Base-by-base conservation (phyloP, 2,113 vertebrate species). In the Oryzias javanicus region DNA sequence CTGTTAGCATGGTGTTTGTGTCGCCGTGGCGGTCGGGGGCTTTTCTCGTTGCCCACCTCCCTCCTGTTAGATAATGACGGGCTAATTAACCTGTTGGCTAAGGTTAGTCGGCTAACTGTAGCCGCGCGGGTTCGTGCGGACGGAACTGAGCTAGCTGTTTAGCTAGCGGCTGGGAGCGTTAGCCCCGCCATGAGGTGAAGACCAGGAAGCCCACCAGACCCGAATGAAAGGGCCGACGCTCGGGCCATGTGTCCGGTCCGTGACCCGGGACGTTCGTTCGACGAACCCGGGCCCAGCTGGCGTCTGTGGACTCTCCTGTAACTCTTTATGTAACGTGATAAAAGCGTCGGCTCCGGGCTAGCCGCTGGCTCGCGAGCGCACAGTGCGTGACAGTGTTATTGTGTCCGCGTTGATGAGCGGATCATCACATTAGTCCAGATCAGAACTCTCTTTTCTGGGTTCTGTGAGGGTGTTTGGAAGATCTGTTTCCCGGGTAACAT, bases 121-220 rank as follows among this genome's bases (percentile, higher is more conserved):
- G n/a, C 47, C 29, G 24, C 24, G 46, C 17, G 24, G 40, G 55
- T 49, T 3, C 49, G 60, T 54, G 1, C 14, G 14, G 48, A 40
- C 14, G 42, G 19, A 4, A 14, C 44, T 46, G 25, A 4, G 70
- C 60, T 78, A 76, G 74, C 77, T 55, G n/a, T 60, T 61, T 70
- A 77, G 83, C 78, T 63, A 40, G 40, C 49, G 42, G 20, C 42
- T 64, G 55, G 15, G 56, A 18, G 49, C 72, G 56, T 64, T 81
- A 86, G 83, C 86, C 60, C 77, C 77, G 82, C 88, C 88, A 90
- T 89, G 88, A 90, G 88, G 88, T 68, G 72, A 82, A 83, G 61
- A 79, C 64, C 79, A 83, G 85, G 88, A 89, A 87, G 70, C 85
- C 79, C 79, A 70, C 64, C 59, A 17, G 74, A 22, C 22, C 22